Evolutionary conservation across 2,797 vertebrate species (phyloP).

Genomic region (Diplodus sargus): DNA sequence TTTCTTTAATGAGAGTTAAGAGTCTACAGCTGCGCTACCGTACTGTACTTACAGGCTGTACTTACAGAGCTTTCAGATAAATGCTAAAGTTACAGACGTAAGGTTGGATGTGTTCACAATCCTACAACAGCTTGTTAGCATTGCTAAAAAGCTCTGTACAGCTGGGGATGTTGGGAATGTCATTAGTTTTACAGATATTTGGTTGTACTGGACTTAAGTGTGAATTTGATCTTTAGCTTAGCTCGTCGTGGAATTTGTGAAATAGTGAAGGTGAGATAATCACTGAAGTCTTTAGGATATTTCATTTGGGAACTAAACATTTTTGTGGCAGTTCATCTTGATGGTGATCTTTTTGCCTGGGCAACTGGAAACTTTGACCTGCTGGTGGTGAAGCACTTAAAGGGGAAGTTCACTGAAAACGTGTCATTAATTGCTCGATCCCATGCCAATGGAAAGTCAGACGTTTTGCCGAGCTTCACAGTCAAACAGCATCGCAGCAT

Average conservation of each 20-base stretch:
- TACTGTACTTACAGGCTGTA: background rate
- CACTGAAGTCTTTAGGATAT: background rate
- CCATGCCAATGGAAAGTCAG: no score
- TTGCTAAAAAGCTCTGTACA: background rate
- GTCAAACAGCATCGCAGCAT: no score
- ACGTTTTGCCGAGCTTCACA: no score
- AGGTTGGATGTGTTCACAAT: background rate
- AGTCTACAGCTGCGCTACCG: background rate
- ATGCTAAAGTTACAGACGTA: background rate
- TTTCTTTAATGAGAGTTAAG: background rate
- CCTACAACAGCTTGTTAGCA: background rate
- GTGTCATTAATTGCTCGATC: no score
- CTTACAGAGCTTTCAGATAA: background rate
- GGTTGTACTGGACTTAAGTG: no score
- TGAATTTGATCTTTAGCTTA: no score
- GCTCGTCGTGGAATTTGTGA: no score
- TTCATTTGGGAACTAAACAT: background rate
- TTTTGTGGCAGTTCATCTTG: background rate
- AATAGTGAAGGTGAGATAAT: no score
- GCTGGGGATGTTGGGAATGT: background rate
- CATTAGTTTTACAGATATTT: background rate
- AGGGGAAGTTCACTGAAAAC: no score
- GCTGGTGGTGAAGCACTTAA: no score
- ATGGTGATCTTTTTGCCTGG: background rate
- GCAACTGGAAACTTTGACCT: no score